Conservation (phyloP, 2,888 invertebrate species). For the Athetis lepigone region DNA sequence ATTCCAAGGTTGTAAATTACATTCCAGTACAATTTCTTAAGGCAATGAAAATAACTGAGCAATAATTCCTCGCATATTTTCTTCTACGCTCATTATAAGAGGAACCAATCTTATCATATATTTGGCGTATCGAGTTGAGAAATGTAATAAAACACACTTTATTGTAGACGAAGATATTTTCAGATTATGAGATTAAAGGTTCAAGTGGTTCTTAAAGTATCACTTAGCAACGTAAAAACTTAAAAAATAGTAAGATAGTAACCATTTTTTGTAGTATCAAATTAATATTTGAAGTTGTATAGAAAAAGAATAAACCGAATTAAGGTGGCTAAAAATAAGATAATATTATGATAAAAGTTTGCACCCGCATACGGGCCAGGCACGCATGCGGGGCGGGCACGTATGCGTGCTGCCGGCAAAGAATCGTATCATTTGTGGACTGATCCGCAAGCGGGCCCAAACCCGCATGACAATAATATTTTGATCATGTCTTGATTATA, state of each 20-base stretch:
- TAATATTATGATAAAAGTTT: neutral
- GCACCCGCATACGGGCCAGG: too few species aligned
- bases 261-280: slow-evolving; percentile 9
- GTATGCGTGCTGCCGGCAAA: too few species aligned
- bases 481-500: too few species aligned
- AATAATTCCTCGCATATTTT: slow-evolving; percentile 30
- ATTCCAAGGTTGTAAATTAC: neutral
- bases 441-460: too few species aligned
- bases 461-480: too few species aligned
- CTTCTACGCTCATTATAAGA: slow-evolving; percentile 6
- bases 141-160: slow-evolving; percentile 54
- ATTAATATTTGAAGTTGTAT: slow-evolving; percentile 20
- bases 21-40: slow-evolving; percentile 9
- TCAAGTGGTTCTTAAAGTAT: slow-evolving; percentile 42
- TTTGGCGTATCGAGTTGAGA: slow-evolving; percentile 29
- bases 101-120: slow-evolving; percentile 26
- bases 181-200: slow-evolving; percentile 34
- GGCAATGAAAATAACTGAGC: slow-evolving; percentile 14
- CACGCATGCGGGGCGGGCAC: too few species aligned
- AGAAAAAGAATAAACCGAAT: neutral
- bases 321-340: neutral
- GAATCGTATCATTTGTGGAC: too few species aligned
- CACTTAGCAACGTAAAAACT: slow-evolving; percentile 30
- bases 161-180: slow-evolving; percentile 23
- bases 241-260: slow-evolving; percentile 2